Evolutionary conservation across 2,113 vertebrate genomes (phyloP).

Genomic region (Paramormyrops kingsleyae): DNA sequence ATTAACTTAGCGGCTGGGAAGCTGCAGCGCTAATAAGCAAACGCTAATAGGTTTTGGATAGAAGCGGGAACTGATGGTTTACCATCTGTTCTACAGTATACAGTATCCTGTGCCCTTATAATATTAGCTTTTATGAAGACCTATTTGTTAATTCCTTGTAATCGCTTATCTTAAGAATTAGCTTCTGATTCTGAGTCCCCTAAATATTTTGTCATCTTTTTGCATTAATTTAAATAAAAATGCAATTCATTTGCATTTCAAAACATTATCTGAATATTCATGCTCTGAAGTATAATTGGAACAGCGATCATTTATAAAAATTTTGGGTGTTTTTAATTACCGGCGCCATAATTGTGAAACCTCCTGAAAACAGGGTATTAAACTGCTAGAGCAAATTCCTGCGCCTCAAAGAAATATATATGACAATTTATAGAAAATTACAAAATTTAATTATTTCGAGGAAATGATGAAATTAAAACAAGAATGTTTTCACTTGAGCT

Average conservation of each 20-base stretch:
- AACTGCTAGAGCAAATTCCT: background rate
- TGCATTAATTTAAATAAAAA: conserved; percentile 45
- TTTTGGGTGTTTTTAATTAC: conserved; percentile 12
- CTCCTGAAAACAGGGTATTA: background rate
- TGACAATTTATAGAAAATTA: background rate
- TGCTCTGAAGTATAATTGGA: conserved; percentile 44
- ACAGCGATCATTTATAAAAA: conserved; percentile 27
- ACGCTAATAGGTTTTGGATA: conserved; percentile 72
- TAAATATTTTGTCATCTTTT: conserved; percentile 40
- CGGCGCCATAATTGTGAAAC: conserved; percentile 24
- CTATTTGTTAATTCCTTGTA: conserved; percentile 60
- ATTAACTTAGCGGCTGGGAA: conserved; percentile 71
- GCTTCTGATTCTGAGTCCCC: conserved; percentile 42
- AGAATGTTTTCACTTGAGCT: background rate
- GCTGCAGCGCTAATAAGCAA: conserved; percentile 63
- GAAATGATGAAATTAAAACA: background rate
- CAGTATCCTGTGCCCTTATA: conserved; percentile 66
- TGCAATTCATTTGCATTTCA: conserved; percentile 45
- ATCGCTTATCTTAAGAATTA: conserved; percentile 64
- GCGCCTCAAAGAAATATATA: background rate
- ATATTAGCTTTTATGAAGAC: conserved; percentile 71
- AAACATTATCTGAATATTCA: conserved; percentile 38
- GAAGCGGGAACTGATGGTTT: conserved; percentile 64
- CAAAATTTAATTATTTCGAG: background rate
- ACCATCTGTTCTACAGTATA: conserved; percentile 69